These are phyloP conservation scores for Ochotona princeps DNA, from an alignment of 2,113 vertebrate species.

Conservation along the genomic window DNA sequence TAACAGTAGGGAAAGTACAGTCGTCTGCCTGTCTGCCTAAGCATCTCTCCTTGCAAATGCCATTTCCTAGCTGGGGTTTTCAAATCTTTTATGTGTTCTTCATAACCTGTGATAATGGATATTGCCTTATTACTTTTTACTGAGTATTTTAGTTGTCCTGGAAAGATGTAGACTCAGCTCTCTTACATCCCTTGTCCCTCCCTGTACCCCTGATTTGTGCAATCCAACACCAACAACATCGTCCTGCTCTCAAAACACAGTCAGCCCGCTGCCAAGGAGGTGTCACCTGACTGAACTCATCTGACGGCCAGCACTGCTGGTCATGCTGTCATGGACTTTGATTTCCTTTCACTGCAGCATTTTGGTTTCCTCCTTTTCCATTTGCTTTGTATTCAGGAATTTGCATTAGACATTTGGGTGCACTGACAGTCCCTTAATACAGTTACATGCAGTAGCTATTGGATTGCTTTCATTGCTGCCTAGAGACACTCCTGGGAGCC, in stretches of 20 bases:
- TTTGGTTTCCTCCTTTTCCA: background rate
- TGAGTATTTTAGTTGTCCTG: background rate
- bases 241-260: background rate
- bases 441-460: background rate
- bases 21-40: background rate
- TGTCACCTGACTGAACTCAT: background rate
- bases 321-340: background rate
- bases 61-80: background rate
- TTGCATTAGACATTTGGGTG: background rate
- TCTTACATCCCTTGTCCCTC: background rate
- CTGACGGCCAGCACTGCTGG: background rate
- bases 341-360: background rate
- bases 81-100: background rate
- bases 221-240: background rate
- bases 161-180: background rate
- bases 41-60: background rate
- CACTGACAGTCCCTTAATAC: background rate
- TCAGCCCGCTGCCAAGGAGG: too few species aligned
- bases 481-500: background rate
- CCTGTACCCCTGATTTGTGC: background rate
- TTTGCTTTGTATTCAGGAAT: slow-evolving; percentile 35
- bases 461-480: background rate
- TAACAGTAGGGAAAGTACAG: background rate
- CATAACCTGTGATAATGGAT: background rate
- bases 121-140: background rate